Evolutionary conservation across 2,113 vertebrate species (phyloP).

Genomic region (Coracopsis vasa): DNA sequence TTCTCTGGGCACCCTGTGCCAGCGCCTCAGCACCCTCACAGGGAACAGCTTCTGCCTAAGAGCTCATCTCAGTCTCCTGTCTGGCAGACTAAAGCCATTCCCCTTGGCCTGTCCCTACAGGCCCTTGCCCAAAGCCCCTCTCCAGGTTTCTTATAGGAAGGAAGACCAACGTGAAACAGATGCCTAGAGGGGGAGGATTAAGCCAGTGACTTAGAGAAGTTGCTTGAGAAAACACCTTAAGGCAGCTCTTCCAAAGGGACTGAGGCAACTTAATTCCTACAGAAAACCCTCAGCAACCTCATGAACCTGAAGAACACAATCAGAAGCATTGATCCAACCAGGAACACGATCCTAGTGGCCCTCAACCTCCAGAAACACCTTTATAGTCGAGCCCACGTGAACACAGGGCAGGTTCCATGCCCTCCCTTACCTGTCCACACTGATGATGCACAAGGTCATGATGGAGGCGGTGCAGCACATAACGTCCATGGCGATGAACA

Average conservation of each 20-base stretch:
- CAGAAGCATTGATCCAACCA: not conserved
- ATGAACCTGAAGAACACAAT: not conserved
- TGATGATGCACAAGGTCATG: conserved; percentile 82
- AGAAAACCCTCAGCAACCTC: not conserved
- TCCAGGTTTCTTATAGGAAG: not conserved
- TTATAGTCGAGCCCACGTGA: fast-evolving
- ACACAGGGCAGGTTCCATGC: fast-evolving
- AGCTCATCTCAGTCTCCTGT: no score
- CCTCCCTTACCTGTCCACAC: conserved; percentile 77
- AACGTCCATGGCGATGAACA: conserved; percentile 83
- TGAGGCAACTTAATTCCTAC: not conserved
- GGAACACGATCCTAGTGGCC: fast-evolving
- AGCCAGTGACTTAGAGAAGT: not conserved
- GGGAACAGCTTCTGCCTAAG: no score
- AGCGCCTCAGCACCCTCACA: no score
- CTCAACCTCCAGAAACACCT: not conserved
- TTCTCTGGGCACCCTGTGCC: no score
- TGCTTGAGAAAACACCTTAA: not conserved
- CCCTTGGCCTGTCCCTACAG: not conserved
- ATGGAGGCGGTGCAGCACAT: conserved; percentile 83
- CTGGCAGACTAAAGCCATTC: not conserved
- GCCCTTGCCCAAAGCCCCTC: not conserved
- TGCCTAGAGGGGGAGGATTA: not conserved
- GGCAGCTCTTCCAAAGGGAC: not conserved
- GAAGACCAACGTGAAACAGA: not conserved